Percentiles rank a stretch among this genome's conserved stretches.
Evolutionary conservation across 2,888 invertebrate species (phyloP).

Genomic region (Acronicta aceris): DNA sequence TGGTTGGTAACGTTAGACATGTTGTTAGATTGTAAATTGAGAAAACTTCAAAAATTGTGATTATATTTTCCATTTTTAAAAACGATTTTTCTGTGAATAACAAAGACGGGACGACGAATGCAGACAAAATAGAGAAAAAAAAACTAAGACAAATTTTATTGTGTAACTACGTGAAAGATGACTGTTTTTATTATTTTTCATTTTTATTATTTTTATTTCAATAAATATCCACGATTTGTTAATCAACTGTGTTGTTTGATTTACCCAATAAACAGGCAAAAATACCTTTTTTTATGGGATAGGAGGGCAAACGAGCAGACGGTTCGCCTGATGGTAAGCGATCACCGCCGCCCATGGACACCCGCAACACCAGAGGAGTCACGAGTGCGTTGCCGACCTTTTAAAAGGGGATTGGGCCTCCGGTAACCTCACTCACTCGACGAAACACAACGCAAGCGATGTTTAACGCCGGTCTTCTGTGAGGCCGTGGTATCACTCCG

Average conservation of each 20-base stretch:
- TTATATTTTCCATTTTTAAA: slow-evolving; percentile 31
- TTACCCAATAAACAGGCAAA: slow-evolving; percentile 45
- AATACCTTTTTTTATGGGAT: no score
- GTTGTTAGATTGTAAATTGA: slow-evolving; percentile 48
- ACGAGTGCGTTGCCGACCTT: no score
- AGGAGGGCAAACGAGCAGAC: no score
- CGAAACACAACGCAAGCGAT: no score
- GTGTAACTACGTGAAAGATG: slow-evolving; percentile 87
- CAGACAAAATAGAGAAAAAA: slow-evolving; percentile 78
- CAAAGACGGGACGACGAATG: slow-evolving; percentile 64
- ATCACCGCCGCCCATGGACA: no score
- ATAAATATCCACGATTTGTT: slow-evolving; percentile 90
- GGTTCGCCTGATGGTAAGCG: no score
- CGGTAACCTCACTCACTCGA: no score
- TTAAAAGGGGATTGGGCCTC: no score
- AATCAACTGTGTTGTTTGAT: slow-evolving; percentile 79
- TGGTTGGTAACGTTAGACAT: slow-evolving; percentile 51
- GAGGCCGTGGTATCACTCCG: no score
- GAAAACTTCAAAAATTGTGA: slow-evolving; percentile 25
- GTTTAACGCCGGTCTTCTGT: no score
- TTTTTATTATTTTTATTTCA: slow-evolving; percentile 90
- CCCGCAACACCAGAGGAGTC: no score
- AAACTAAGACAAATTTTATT: slow-evolving; percentile 88
- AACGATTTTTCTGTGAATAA: slow-evolving; percentile 21
- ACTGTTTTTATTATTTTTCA: slow-evolving; percentile 90